Percentiles rank a stretch among this genome's conserved stretches.
These are phyloP conservation scores for Muscicapa adusta DNA, from an alignment of 2,113 vertebrate species.

Conservation along the genomic window DNA sequence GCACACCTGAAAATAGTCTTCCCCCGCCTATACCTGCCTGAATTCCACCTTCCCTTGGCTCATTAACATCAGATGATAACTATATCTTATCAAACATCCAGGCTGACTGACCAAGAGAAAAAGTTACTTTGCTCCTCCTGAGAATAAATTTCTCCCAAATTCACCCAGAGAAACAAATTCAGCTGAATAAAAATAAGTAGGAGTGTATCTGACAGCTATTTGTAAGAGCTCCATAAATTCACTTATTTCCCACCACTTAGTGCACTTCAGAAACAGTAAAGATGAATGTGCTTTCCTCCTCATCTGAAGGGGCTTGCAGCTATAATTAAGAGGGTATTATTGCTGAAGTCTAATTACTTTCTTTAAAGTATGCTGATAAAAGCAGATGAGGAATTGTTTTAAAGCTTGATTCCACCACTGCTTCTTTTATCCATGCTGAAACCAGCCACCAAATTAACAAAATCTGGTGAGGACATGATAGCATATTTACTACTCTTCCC, in stretches of 20 bases:
- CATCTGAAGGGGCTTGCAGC: neutral
- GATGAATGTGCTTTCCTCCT: neutral
- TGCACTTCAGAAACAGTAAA: neutral
- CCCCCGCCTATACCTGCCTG: neutral
- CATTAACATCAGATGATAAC: neutral
- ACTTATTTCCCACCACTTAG: neutral
- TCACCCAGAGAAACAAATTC: neutral
- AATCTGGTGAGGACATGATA: neutral
- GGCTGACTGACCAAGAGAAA: neutral
- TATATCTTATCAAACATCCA: neutral
- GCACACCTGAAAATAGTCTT: neutral
- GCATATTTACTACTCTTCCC: neutral
- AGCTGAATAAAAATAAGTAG: neutral
- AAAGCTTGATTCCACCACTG: neutral
- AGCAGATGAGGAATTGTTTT: neutral
- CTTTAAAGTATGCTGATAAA: neutral
- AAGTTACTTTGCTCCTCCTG: neutral
- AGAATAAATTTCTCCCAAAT: neutral
- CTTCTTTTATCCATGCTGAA: neutral
- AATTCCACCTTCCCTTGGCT: neutral
- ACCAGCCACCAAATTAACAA: neutral
- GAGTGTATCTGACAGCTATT: neutral
- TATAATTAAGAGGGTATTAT: constrained; percentile 13
- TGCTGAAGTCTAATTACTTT: neutral
- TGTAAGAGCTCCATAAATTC: neutral